Evolutionary conservation across 2,888 invertebrate species (phyloP), one percentile per base, ranked within the genome.

Genomic region (Congeria kusceri): DNA sequence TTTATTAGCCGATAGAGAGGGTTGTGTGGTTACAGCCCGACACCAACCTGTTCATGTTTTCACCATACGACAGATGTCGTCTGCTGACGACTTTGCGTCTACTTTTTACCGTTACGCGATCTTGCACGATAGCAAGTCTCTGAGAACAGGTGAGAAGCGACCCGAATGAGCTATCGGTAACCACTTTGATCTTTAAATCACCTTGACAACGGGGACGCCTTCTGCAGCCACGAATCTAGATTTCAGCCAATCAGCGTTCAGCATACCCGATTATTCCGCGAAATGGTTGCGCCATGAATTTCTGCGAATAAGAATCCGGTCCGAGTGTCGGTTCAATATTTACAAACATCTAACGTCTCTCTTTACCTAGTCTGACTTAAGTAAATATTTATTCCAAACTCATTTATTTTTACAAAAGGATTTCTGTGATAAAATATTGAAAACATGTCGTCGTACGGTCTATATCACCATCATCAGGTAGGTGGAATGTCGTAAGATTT

Each of bases 381-480:
- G 63, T 64, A 63, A 56, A 63, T 49, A 28, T 29, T 64, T 64
- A 64, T 58, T 53, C 25, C 39, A 63, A 56, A 56, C 20, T 56
- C 20, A 46, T 49, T 62, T 61, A 49, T 53, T 62, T 47, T 70
- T 49, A 53, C 57, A 59, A 46, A 27, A 28, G 47, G 25, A 27
- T 9, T 39, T 72, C 63, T 27, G 64, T 64, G 63, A 67, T 77
- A 29, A 68, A 63, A 32, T 65, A 29, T 59, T 46, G n/a, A 58
- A 25, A 59, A 62, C 59, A 82, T 82, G 82, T 82, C 82, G 32
- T 82, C 78, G 18, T 82, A 82, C 78, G 81, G 81, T 39, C 62
- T 82, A 23, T 82, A 82, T 57, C 81, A 78, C n/a, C 80, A 71
- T 25, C 82, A 82, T 53, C 82, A 82, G 82, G 82, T 82, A 73